These are phyloP conservation scores for Heliconius himera DNA, from an alignment of 1,140 invertebrate genomes.

Conservation along the genomic window DNA sequence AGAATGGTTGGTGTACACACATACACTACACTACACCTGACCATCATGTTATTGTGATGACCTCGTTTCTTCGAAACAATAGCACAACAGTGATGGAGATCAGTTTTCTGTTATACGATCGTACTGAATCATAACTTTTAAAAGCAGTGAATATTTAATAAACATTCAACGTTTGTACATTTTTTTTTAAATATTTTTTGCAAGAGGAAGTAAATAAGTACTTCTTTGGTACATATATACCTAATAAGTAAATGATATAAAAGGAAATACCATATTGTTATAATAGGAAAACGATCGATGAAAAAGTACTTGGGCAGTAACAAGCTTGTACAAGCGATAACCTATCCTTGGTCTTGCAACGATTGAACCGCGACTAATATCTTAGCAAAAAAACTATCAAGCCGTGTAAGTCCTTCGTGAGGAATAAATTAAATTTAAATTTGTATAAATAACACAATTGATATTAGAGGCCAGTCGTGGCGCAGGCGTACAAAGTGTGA, in stretches of 20 bases:
- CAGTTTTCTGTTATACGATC: constrained; percentile 36
- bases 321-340: background rate
- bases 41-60: background rate
- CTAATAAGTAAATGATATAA: background rate
- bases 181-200: background rate
- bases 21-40: background rate
- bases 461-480: too few relatives aligned
- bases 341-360: constrained; percentile 12
- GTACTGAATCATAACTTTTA: constrained; percentile 49
- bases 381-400: background rate
- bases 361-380: constrained; percentile 16
- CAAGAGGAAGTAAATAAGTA: background rate
- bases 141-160: constrained; percentile 46
- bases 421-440: background rate
- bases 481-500: too few relatives aligned
- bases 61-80: constrained; percentile 19
- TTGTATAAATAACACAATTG: background rate
- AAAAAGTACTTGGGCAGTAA: background rate
- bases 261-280: background rate
- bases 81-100: constrained; percentile 22
- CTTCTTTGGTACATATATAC: background rate
- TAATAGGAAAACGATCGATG: background rate
- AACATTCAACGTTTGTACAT: constrained; percentile 41
- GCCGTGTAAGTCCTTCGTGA: background rate
- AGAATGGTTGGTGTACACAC: background rate